Percentiles rank a stretch among this genome's conserved stretches.
These are phyloP conservation scores for Philotrypesis tridentata DNA, from an alignment of 1,140 invertebrate genomes.

Conservation along the genomic window DNA sequence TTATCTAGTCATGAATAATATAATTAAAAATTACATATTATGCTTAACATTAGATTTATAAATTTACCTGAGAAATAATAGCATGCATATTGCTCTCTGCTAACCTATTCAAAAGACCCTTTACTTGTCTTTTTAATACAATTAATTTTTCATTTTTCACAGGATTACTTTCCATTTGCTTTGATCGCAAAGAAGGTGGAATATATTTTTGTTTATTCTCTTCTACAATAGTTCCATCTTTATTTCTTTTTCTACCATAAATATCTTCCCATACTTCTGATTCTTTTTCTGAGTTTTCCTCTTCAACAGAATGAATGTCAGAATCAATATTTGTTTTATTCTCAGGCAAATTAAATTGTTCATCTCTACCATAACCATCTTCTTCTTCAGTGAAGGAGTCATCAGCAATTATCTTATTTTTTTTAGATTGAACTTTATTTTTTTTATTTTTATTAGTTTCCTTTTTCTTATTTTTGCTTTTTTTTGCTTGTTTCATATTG, in stretches of 20 bases:
- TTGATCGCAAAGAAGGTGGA: conserved; percentile 84
- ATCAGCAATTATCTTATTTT: background rate
- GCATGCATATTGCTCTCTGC: conserved; percentile 91
- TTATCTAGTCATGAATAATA: conserved; percentile 21
- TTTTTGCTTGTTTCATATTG: conserved; percentile 30
- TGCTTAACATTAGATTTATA: background rate
- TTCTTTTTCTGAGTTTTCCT: conserved; percentile 58
- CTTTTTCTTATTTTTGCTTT: conserved; percentile 49
- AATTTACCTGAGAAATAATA: conserved; percentile 80
- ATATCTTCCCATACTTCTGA: conserved; percentile 89
- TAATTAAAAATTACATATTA: background rate
- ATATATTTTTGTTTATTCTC: conserved; percentile 81
- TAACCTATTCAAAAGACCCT: conserved; percentile 91
- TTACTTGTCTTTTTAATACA: conserved; percentile 84
- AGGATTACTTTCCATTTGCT: conserved; percentile 71
- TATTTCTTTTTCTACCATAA: conserved; percentile 89
- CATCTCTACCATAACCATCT: background rate
- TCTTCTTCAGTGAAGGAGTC: background rate
- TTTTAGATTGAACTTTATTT: conserved; percentile 39
- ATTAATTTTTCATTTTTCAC: conserved; percentile 77
- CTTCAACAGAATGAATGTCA: conserved; percentile 57
- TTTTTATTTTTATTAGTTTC: conserved; percentile 46
- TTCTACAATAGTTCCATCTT: conserved; percentile 84
- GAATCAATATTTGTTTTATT: conserved; percentile 56
- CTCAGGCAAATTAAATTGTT: conserved; percentile 66